Evolutionary conservation across 2,113 vertebrate genomes (phyloP), one percentile per base, ranked within the genome.

Genomic region (Hippopotamus amphibius): DNA sequence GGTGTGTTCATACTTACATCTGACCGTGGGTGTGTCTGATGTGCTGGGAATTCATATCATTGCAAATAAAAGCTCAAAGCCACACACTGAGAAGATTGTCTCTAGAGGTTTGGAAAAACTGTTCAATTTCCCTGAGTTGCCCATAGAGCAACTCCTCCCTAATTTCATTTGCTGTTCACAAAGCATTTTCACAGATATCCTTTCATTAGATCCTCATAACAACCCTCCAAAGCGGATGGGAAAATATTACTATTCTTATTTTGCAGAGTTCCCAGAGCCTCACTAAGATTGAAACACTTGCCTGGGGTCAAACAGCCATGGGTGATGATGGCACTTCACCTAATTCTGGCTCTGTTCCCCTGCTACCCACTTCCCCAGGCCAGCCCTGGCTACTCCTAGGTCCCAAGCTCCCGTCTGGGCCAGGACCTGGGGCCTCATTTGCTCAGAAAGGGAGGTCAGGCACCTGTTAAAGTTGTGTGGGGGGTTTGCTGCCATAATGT

Each of bases 41-140:
- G 95, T 98, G 97, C 97, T 97, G 96, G 96, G 96, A 98, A 97
- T 98, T 97, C 95, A 79, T 85, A 97, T 92, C 50, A 93, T 96
- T 98, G 96, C 96, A 98, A 97, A 97, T 92, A 97, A 98, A 97
- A 97, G 95, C 96, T 96, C 61, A 86, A 96, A 98, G 95, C 98
- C 98, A 97, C 98, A 98, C 97, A 98, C 98, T 96, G 93, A 97
- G 98, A 97, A 93, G 87, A 92, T 50, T 71, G 71, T 97, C 97
- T 93, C 97, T 55, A 48, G 97, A 96, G 98, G 90, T 84, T 96
- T 96, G 81, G 77, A 85, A 96, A 94, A 97, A 96, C 55, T 92
- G 85, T 84, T 97, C 93, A 68, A 28, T 95, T 98, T 97, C 88
- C 80, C 96, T 7, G 55, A 85, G 94, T 86, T 97, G 90, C 96